These are phyloP conservation scores for Lycophotia porphyrea DNA, from an alignment of 2,888 invertebrate species.

Conservation along the genomic window DNA sequence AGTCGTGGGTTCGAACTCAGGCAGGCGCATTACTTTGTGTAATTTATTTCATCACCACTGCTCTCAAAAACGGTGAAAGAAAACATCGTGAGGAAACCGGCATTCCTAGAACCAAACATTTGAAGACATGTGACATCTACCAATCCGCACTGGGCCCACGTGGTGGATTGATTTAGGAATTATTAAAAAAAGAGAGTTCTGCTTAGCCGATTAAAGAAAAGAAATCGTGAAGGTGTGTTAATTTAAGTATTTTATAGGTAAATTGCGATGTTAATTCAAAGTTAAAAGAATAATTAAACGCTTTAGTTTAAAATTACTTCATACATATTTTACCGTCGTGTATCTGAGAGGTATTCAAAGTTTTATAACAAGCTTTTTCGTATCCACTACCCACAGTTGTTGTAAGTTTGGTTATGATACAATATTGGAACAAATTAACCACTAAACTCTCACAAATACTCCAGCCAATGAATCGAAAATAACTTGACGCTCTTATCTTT, in stretches of 20 bases:
- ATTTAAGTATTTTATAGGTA: neutral
- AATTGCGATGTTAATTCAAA: neutral
- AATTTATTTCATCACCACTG: no score
- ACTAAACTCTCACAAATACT: neutral
- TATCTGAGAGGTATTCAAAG: neutral
- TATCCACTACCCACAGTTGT: neutral
- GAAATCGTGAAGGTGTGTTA: neutral
- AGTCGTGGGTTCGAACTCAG: no score
- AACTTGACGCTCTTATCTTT: constrained; percentile 22
- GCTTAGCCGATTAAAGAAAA: no score
- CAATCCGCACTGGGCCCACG: no score
- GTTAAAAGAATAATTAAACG: neutral
- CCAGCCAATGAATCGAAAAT: constrained; percentile 40
- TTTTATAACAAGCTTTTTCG: neutral
- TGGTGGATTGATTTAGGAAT: no score
- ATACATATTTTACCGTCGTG: neutral
- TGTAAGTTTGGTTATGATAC: neutral
- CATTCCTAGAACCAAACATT: no score
- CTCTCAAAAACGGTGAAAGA: no score
- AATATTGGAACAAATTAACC: constrained; percentile 13
- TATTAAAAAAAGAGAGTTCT: no score
- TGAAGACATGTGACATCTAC: no score
- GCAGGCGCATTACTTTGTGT: no score
- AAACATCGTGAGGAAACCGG: no score
- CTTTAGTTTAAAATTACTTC: neutral